Conservation (phyloP, 1,140 invertebrate genomes). For the Cydia amplana region DNA sequence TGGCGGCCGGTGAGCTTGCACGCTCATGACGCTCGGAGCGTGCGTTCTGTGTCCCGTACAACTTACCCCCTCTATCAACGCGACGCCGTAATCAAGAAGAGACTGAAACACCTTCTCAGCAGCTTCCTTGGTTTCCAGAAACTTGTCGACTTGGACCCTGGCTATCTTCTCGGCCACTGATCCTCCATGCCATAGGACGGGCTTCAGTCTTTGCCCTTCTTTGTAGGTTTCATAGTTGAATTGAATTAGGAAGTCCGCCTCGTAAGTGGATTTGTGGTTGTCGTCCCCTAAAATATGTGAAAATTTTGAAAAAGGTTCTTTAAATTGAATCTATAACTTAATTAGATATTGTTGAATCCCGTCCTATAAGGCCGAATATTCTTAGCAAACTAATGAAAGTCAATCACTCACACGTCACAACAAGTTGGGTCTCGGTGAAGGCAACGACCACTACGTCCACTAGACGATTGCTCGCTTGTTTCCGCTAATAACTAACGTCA, state of each 20-base stretch:
- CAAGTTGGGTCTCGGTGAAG: conserved; percentile 2
- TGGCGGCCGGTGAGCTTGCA: no score
- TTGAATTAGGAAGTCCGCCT: conserved; percentile 63
- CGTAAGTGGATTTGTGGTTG: conserved; percentile 68
- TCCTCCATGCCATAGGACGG: conserved; percentile 61
- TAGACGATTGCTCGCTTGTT: no score
- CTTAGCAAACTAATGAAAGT: neutral
- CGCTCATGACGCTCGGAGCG: no score
- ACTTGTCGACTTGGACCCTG: conserved; percentile 57
- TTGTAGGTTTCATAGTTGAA: conserved; percentile 63
- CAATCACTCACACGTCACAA: conserved; percentile 2
- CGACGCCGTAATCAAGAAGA: conserved; percentile 74
- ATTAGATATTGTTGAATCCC: no score
- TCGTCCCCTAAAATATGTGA: conserved; percentile 70
- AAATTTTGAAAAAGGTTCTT: neutral
- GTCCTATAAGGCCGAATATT: no score
- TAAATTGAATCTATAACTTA: no score
- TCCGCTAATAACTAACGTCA: no score
- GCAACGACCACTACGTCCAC: conserved; percentile 19
- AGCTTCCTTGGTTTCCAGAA: conserved; percentile 59
- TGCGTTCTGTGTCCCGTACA: no score
- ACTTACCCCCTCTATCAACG: conserved; percentile 72
- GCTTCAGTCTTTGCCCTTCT: conserved; percentile 45
- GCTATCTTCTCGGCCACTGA: conserved; percentile 55
- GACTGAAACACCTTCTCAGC: conserved; percentile 66